Conservation (phyloP, 2,113 vertebrate genomes). For the Hystrix cristata region DNA sequence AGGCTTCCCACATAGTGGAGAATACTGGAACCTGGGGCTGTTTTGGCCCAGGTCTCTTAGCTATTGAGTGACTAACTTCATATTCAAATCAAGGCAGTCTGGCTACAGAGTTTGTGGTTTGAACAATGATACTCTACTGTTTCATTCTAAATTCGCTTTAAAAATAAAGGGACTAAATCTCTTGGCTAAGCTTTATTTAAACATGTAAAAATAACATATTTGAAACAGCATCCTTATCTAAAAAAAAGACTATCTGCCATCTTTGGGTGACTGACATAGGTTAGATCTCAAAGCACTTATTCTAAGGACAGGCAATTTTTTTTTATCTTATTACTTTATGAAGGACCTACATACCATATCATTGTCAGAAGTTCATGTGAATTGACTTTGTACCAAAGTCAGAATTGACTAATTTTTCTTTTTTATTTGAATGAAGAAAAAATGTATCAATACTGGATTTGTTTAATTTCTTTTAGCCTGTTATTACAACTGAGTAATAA, state of each 20-base stretch:
- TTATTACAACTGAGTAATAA: background rate
- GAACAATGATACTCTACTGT: too few relatives aligned
- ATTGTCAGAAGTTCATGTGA: background rate
- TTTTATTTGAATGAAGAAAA: background rate
- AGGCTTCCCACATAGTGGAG: background rate
- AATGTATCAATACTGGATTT: background rate
- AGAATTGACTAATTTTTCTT: background rate
- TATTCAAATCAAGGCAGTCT: background rate
- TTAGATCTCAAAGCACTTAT: background rate
- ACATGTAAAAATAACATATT: background rate
- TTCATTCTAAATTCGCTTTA: background rate
- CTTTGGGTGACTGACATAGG: background rate
- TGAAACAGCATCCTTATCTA: background rate
- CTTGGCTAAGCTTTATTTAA: background rate
- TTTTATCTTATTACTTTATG: background rate
- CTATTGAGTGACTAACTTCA: background rate
- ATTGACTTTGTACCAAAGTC: background rate
- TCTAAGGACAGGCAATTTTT: background rate
- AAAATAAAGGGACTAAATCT: background rate
- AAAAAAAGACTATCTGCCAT: background rate
- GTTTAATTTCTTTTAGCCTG: background rate
- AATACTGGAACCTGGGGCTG: background rate
- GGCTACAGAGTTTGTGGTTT: background rate
- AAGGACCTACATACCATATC: background rate
- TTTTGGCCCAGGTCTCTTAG: background rate